phyloP scores from a whole-genome alignment of 2,888 invertebrate species.

The Agonum fuliginosum region DNA sequence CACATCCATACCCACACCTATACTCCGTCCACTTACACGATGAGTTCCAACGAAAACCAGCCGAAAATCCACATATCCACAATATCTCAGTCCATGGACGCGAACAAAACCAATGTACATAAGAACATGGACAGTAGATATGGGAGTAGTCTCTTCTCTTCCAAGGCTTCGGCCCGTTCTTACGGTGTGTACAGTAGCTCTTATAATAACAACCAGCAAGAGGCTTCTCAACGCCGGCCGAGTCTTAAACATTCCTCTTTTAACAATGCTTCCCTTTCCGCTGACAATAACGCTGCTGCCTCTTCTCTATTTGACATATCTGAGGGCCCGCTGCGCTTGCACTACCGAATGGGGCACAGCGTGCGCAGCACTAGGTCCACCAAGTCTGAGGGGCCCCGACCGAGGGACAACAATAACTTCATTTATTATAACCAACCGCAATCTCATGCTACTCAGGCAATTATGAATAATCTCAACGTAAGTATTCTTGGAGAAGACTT shows the following conservation, averaged over 20 bases:
- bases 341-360: slow-evolving; percentile 66
- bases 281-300: slow-evolving; percentile 58
- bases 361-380: slow-evolving; percentile 71
- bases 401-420: slow-evolving; percentile 65
- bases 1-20: slow-evolving; percentile 59
- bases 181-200: slow-evolving; percentile 20
- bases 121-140: slow-evolving; percentile 66
- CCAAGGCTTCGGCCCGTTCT: slow-evolving; percentile 10
- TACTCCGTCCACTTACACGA: slow-evolving; percentile 20
- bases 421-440: slow-evolving; percentile 63
- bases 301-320: slow-evolving; percentile 36
- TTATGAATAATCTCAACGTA: slow-evolving; percentile 66
- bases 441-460: slow-evolving; percentile 63
- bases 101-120: slow-evolving; percentile 65
- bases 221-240: not conserved
- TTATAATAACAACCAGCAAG: slow-evolving; percentile 5
- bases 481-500: slow-evolving; percentile 61
- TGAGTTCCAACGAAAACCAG: slow-evolving; percentile 61
- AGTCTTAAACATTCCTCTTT: slow-evolving; percentile 25
- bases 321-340: slow-evolving; percentile 67
- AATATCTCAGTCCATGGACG: slow-evolving; percentile 20
- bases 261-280: slow-evolving; percentile 41
- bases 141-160: slow-evolving; percentile 65
- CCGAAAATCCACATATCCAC: slow-evolving; percentile 61
- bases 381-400: slow-evolving; percentile 67